These are phyloP conservation scores for Oscheius myriophilus DNA, from an alignment of 2,888 invertebrate species.

Conservation along the genomic window DNA sequence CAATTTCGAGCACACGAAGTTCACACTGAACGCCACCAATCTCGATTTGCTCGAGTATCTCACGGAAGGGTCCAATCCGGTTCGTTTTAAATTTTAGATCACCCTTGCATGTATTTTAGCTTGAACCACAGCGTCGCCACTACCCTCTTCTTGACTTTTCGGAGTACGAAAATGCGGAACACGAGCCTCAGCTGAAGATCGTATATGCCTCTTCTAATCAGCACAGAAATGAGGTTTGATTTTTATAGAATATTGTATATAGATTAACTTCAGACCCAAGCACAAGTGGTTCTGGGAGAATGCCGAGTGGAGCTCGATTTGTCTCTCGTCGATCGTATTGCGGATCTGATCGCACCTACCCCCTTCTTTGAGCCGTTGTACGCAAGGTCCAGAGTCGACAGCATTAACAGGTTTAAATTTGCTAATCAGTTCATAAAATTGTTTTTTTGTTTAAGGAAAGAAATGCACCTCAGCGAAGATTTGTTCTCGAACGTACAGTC, in stretches of 20 bases:
- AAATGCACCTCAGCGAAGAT: slow-evolving; percentile 35
- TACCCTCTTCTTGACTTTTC: slow-evolving; percentile 42
- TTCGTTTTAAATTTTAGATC: slow-evolving; percentile 11
- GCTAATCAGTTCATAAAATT: background rate
- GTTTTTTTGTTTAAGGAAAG: background rate
- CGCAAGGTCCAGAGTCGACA: slow-evolving; percentile 4
- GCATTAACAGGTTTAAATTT: slow-evolving; percentile 8
- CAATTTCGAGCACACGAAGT: slow-evolving; percentile 7
- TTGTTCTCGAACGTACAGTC: slow-evolving; percentile 31
- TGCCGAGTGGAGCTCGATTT: slow-evolving; percentile 62
- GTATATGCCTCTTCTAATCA: slow-evolving; percentile 27
- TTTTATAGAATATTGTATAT: background rate
- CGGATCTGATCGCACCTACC: slow-evolving; percentile 37
- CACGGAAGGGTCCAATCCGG: slow-evolving; percentile 40
- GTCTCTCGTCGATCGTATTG: slow-evolving; percentile 60
- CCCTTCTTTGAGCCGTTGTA: slow-evolving; percentile 45
- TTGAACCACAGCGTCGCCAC: slow-evolving; percentile 1
- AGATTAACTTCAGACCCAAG: slow-evolving; percentile 20
- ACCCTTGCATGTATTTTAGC: slow-evolving; percentile 6
- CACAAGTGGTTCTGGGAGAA: slow-evolving; percentile 39
- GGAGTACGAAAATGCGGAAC: slow-evolving; percentile 39
- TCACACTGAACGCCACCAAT: slow-evolving; percentile 35
- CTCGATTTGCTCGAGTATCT: slow-evolving; percentile 51
- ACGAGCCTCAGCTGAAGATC: slow-evolving; percentile 41
- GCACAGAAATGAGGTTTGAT: slow-evolving; percentile 22